A percentile compares a stretch with the other conserved stretches of the same genome.
phyloP scores from a whole-genome alignment of 1,140 invertebrate genomes.

The Probaryconus sp. region DNA sequence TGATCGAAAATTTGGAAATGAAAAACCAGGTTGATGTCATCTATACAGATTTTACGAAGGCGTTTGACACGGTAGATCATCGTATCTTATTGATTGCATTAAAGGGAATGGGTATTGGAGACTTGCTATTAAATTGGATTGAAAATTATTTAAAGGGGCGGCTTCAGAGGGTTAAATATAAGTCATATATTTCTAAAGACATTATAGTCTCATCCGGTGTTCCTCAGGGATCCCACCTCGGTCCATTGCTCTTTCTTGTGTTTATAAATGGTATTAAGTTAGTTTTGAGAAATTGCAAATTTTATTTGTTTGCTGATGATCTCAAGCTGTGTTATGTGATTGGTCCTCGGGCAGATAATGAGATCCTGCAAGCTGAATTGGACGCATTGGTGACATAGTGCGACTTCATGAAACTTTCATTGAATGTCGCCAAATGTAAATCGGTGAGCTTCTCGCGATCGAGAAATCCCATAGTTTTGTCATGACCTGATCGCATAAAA shows the following conservation, averaged over 20 bases:
- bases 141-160: background rate
- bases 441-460: constrained; percentile 4
- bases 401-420: no score
- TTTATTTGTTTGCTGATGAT: constrained; percentile 9
- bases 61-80: constrained; percentile 19
- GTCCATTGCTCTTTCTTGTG: background rate
- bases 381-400: no score
- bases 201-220: constrained; percentile 1
- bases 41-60: constrained; percentile 19
- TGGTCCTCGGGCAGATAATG: background rate
- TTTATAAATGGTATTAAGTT: background rate
- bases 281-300: background rate
- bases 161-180: constrained; percentile 7
- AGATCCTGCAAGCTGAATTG: no score
- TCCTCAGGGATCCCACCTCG: background rate
- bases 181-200: constrained; percentile 8
- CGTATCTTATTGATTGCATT: constrained; percentile 2
- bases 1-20: constrained; percentile 2
- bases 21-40: constrained; percentile 4
- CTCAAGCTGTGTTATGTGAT: background rate
- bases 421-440: background rate
- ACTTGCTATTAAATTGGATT: constrained; percentile 2
- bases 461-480: constrained; percentile 1
- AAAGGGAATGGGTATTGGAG: background rate
- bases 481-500: no score